A percentile compares a stretch with the other conserved stretches of the same genome.
Conservation (phyloP, 2,888 invertebrate genomes). For the Ennomos fuscantarius region DNA sequence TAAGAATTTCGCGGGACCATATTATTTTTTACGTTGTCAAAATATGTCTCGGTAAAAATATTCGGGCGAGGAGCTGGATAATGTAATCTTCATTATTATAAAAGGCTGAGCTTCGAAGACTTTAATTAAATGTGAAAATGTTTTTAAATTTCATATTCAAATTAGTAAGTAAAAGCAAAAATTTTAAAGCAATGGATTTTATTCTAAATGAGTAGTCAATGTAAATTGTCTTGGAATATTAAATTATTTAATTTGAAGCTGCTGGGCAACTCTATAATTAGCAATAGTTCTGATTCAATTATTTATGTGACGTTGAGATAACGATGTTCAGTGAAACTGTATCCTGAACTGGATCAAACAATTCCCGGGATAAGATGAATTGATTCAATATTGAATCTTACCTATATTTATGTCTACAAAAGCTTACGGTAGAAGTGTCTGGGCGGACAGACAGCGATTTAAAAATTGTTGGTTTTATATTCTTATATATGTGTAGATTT, state of each 20-base stretch:
- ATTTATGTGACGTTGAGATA: conserved; percentile 17
- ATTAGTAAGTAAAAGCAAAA: no score
- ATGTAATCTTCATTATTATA: conserved; percentile 6
- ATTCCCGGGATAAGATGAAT: conserved; percentile 19
- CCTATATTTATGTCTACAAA: conserved; percentile 37
- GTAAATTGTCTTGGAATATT: no score
- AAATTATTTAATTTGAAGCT: no score
- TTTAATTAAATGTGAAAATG: neutral
- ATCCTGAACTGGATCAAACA: conserved; percentile 27
- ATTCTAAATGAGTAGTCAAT: no score
- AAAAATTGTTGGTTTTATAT: no score
- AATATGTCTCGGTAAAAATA: conserved; percentile 18
- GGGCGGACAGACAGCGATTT: conserved; percentile 9
- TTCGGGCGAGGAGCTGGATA: conserved; percentile 2
- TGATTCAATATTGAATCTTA: conserved; percentile 27
- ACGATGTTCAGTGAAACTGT: conserved; percentile 19
- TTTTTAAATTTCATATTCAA: no score
- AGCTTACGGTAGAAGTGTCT: neutral
- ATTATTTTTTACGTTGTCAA: conserved; percentile 22
- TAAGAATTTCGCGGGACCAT: conserved; percentile 40
- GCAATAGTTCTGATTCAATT: conserved; percentile 17
- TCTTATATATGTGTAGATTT: no score
- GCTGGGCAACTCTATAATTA: neutral
- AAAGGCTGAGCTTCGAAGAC: neutral
- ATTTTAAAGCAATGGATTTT: neutral